Base-by-base conservation (phyloP, 2,888 invertebrate species). In the Shargacucullia verbasci region DNA sequence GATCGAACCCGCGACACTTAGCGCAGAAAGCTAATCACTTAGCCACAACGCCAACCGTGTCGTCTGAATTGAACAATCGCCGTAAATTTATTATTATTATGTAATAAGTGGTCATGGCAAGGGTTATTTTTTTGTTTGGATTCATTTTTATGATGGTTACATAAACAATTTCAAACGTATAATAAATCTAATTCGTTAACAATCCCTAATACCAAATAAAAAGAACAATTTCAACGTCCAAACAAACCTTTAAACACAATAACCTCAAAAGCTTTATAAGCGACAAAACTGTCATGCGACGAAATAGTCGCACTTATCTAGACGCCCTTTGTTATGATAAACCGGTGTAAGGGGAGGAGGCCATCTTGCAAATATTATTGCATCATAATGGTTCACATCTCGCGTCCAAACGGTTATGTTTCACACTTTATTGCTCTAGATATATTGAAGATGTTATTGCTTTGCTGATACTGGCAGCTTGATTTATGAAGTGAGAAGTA, bases 291-390 rank as follows among this genome's bases (percentile, higher is more conserved):
- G 59, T 73, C 57, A 34, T 45, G 38, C 48, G 47, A 58, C 48
- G 58, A 62, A 68, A 40, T 47, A 58, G 50, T 62, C 60, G 50
- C 44, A 45, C 8, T 39, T 40, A 4, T 35, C 3, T 2, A 14
- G 40, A 5, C 43, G 27, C 49, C 72, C 64, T 75, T 74, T 72
- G 73, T 78, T 73, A 76, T 78, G 78, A 77, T 65, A 73, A 74
- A 67, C 57, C 57, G 54, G 49, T 54, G 64, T 41, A 70, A 71
- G 77, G 71, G 75, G 73, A 54, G 71, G 39, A 65, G 33, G 66
- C 64, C 79, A 77, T 82, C 81, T 80, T 77, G 78, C 78, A 78
- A 81, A 82, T 81, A 83, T 86, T 81, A 83, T 82, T 67, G 81
- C 76, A 63, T 70, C 68, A 76, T 84, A 80, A 84, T 77, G 61